These are phyloP conservation scores for Drosophila parabipectinata DNA, from an alignment of 1,140 invertebrate genomes.

Conservation along the genomic window DNA sequence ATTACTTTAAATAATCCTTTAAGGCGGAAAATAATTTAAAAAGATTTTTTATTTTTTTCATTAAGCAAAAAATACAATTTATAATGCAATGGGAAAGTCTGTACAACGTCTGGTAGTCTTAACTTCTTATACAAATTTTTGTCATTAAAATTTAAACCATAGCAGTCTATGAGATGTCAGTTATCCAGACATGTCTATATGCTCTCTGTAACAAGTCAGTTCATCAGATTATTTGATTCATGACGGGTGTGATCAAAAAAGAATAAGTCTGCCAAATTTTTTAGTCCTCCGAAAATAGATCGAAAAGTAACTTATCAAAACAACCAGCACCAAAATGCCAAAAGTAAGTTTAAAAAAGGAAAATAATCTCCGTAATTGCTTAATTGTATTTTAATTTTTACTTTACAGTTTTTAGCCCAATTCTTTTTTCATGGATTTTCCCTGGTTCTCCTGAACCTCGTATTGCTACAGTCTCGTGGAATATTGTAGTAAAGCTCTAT, in stretches of 20 bases:
- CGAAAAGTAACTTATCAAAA: background rate
- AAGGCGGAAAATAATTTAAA: no score
- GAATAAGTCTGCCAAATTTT: background rate
- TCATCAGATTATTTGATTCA: background rate
- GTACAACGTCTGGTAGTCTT: no score
- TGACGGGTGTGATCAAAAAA: background rate
- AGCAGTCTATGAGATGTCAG: background rate
- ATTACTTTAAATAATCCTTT: background rate
- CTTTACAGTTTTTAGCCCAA: background rate
- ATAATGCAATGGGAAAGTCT: no score
- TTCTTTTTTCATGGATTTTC: conserved; percentile 9
- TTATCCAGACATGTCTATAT: background rate
- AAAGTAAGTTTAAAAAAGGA: background rate
- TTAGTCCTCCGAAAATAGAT: background rate
- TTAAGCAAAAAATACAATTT: no score
- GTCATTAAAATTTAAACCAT: no score
- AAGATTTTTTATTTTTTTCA: no score
- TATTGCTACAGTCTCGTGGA: conserved; percentile 4
- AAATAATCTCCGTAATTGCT: no score
- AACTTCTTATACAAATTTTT: no score
- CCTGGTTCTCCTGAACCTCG: conserved; percentile 8
- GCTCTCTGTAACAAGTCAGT: background rate
- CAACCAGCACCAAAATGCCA: background rate
- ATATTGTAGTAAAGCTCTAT: background rate
- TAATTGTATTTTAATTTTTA: no score